Evolutionary conservation across 2,797 vertebrate genomes (phyloP).

Genomic region (Pangasius sanitwongsei): DNA sequence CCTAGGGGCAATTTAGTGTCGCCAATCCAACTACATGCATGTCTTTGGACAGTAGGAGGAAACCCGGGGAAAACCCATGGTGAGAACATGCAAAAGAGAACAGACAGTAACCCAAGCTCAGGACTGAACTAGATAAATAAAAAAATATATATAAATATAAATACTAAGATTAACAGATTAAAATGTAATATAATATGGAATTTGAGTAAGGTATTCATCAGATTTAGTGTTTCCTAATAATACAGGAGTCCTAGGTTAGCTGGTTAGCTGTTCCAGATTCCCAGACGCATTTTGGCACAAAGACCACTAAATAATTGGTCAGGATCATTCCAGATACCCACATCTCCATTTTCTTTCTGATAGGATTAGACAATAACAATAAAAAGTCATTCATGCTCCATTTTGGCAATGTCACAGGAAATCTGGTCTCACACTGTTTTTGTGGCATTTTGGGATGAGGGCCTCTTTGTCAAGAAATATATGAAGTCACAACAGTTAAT

Average conservation of each 20-base stretch:
- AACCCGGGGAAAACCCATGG: not conserved
- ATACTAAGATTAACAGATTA: not conserved
- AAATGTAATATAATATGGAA: not conserved
- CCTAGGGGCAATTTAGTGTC: not conserved
- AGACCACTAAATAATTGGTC: not conserved
- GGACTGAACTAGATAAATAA: not conserved
- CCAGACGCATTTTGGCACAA: not conserved
- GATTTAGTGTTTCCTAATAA: not conserved
- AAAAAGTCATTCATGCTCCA: not conserved
- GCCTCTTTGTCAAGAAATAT: not conserved
- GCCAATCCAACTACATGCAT: not conserved
- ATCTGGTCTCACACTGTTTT: not conserved
- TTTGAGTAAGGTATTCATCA: not conserved
- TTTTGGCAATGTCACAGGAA: not conserved
- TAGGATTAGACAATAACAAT: not conserved
- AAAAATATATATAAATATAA: not conserved
- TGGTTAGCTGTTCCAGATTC: not conserved
- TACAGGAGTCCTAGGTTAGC: not conserved
- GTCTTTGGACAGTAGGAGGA: not conserved
- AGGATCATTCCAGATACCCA: not conserved
- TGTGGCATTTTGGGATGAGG: not conserved
- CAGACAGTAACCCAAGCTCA: no score
- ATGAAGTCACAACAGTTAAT: not conserved
- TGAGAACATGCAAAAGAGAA: not conserved
- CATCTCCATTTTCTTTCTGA: not conserved